Base-by-base conservation (phyloP, 64 coral and sea anemone genomes). In the Trachythela sp. region DNA sequence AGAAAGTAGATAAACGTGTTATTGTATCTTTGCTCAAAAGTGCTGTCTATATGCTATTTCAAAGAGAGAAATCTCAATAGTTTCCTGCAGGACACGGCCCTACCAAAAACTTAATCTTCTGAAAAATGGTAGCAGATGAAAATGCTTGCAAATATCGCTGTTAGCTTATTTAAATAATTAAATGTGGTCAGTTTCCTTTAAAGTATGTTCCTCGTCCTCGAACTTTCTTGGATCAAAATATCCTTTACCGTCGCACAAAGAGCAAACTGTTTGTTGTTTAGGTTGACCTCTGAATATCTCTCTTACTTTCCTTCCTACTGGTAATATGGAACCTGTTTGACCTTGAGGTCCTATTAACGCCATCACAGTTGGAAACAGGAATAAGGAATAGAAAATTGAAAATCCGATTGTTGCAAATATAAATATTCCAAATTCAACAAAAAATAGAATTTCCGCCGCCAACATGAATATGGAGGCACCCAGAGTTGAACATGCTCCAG, bases 361-460 rank as follows among this genome's bases (percentile, higher is more conserved):
- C 20, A 80, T 11, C 33, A 80, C 75, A 10, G 75, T 37, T n/a
- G 75, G 0, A 13, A 80, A 80, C 0, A 80, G 20, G 30, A 80
- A 35, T 29, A 80, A 4, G 15, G 75, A 80, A 29, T 14, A 80
- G 8, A 80, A 18, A 5, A 80, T 4, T 29, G 75, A 80, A 29
- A 80, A 37, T 0, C 75, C 75, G 75, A 80, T 80, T 35, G 75
- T 80, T 2, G 9, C 0, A 30, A 80, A 80, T 4, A 80, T 37
- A 22, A 80, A 80, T 2, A 80, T 34, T 2, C 75, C 75, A 80
- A 80, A 80, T 36, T 80, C 27, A 80, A 80, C 30, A 80, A 80
- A 80, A 18, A 80, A 80, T 2, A 80, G 3, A 40, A 80, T 80
- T 36, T 36, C 34, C 15, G 75, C 75, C 0, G 31, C 75, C 33